phyloP scores from a whole-genome alignment of 2,888 invertebrate genomes.

The Linnaemya tessellans region DNA sequence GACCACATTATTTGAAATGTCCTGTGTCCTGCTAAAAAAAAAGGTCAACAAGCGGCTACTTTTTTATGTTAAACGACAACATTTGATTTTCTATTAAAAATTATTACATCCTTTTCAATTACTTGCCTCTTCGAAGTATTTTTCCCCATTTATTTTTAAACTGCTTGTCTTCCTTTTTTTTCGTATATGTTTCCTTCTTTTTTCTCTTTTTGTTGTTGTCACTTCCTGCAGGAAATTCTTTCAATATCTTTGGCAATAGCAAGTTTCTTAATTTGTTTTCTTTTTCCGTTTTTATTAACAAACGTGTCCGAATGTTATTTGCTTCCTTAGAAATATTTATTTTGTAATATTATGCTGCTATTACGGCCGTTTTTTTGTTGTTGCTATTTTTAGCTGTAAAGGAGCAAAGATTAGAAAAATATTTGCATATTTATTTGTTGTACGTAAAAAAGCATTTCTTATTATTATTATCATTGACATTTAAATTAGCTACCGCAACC shows the following conservation, averaged over 20 bases:
- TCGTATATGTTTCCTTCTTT: slow-evolving; percentile 17
- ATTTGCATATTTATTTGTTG: neutral
- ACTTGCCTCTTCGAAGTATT: neutral
- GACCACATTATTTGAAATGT: slow-evolving; percentile 29
- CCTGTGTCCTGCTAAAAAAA: slow-evolving; percentile 14
- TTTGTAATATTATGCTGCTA: neutral
- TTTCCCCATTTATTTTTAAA: neutral
- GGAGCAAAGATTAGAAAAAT: neutral
- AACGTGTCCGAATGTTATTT: slow-evolving; percentile 39
- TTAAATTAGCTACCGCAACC: neutral
- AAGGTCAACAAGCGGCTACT: neutral
- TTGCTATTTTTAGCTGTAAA: slow-evolving; percentile 4
- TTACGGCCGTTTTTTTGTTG: neutral
- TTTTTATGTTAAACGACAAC: neutral
- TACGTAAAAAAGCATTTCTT: neutral
- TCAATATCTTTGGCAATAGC: slow-evolving; percentile 24
- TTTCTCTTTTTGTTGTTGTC: neutral
- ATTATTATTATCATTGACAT: neutral
- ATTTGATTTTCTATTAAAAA: slow-evolving; percentile 47
- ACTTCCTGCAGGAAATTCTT: slow-evolving; percentile 11
- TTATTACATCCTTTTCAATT: slow-evolving; percentile 43
- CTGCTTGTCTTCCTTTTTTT: neutral
- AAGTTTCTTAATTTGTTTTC: slow-evolving; percentile 58
- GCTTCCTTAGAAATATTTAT: neutral
- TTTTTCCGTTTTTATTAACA: slow-evolving; percentile 50